Base-by-base conservation (phyloP, 2,113 vertebrate genomes). In the Neolamprologus devosi region DNA sequence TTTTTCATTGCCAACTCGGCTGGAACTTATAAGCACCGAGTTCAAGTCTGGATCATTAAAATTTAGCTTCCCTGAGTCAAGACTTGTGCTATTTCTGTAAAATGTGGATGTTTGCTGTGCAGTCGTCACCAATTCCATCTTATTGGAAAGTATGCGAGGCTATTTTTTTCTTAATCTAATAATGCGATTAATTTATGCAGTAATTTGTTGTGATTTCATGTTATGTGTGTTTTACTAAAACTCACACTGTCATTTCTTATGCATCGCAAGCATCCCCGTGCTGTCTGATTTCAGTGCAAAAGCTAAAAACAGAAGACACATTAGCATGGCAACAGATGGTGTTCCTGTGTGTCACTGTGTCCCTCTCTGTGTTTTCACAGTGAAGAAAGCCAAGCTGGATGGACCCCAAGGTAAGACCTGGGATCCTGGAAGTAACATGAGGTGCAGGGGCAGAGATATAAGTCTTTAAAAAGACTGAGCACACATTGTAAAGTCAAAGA, bases 321-420 rank as follows among this genome's bases (percentile, higher is more conserved):
- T 51, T 55, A 88, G 58, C 7, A 33, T 81, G 83, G 80, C 87
- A 91, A 91, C 94, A 95, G 93, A 95, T 95, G 94, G 94, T 28
- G 81, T 84, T 93, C 73, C 93, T 88, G 90, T 93, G 91, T 93
- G 90, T 96, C 91, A 95, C 90, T 84, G 53, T 94, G 88, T 92
- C 84, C 90, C 94, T 96, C 82, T 94, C 84, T 96, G 88, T 96
- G 84, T 96, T 96, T 90, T 92, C 95, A 91, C 97, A 99, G 98
- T 99, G 95, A 99, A 99, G 96, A 99, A 99, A 97, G 98, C 98
- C 95, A 98, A 98, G 95, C 98, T 98, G 87, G 98, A 99, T 57
- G 98, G 98, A 94, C 96, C 98, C 81, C 98, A 98, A 97, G 98
- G 98, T 99, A 96, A 98, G 97, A 92, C 87, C 80, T 65, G 88